Evolutionary conservation across 2,888 invertebrate genomes (phyloP).

Genomic region (Leptinotarsa peninsularis): DNA sequence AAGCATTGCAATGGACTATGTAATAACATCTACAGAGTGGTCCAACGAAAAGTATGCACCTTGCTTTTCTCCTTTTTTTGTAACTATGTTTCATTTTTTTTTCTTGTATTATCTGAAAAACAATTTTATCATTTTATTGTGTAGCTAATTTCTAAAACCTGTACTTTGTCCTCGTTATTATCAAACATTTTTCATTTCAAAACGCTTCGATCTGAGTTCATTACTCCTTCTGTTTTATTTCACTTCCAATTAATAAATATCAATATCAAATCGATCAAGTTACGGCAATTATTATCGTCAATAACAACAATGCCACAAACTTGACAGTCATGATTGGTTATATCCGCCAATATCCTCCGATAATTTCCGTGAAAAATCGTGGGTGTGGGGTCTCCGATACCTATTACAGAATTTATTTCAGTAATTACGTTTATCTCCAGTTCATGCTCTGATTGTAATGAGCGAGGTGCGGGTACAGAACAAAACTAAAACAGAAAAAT

Average conservation of each 20-base stretch:
- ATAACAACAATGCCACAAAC: slow-evolving; percentile 33
- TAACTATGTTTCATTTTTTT: no score
- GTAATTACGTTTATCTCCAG: slow-evolving; percentile 21
- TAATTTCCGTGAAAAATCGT: slow-evolving; percentile 34
- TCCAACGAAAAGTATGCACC: no score
- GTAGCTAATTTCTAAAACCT: neutral
- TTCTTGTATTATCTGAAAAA: no score
- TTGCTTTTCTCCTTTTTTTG: no score
- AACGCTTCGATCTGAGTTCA: neutral
- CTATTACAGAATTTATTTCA: slow-evolving; percentile 21
- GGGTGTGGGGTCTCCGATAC: slow-evolving; percentile 20
- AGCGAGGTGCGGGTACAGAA: slow-evolving; percentile 19
- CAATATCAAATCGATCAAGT: slow-evolving; percentile 27
- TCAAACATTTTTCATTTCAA: neutral
- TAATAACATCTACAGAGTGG: no score
- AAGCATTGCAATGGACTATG: no score
- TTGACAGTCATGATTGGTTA: slow-evolving; percentile 29
- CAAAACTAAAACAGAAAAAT: slow-evolving; percentile 7
- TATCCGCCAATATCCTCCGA: slow-evolving; percentile 19
- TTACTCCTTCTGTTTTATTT: neutral
- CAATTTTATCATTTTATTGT: no score
- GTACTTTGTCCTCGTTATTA: neutral
- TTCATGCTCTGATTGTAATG: slow-evolving; percentile 25
- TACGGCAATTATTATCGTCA: slow-evolving; percentile 24
- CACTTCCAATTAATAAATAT: slow-evolving; percentile 15